Evolutionary conservation across 2,888 invertebrate species (phyloP), one percentile per base, ranked within the genome.

Genomic region (Aphrophora alni): DNA sequence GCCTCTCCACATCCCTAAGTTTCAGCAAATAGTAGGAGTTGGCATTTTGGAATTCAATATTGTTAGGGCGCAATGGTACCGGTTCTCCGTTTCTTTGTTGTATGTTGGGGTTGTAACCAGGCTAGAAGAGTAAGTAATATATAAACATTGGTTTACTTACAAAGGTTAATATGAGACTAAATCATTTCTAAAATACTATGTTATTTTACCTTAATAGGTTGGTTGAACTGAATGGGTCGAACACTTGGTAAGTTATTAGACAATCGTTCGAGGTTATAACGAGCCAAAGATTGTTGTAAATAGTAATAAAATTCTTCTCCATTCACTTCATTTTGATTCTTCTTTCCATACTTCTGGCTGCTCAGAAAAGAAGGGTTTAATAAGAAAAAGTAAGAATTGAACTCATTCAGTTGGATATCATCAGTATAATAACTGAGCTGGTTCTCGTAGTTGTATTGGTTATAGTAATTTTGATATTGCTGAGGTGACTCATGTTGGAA

Each of bases 351-450:
- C 80, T 82, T 82, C 17, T 81, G 74, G 28, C 38, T 59, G 25
- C 70, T 75, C 80, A 83, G 80, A 81, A 80, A 85, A 25, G 80
- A 25, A 27, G 94, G 93, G 85, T 91, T 92, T 80, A 91, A 89
- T 84, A 93, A 87, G 86, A 92, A 91, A 84, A 93, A 87, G 86
- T 92, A 91, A 87, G 92, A 92, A 88, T 93, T 93, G 77, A 83
- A 85, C 83, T 87, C 85, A 86, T 90, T 91, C 75, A 94, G 88
- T 78, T 91, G 92, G 80, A 93, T 88, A 87, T 95, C 95, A 86
- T 95, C 93, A 24, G 92, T 93, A 89, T 92, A 94, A 88, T 95
- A 95, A 38, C 90, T 88, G 71, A 95, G 84, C 17, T 89, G 88
- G 79, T 91, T 89, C 82, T 93, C 93, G 0, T 90, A 88, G 85